These are phyloP conservation scores for Cyanocitta stelleri DNA, from an alignment of 2,113 vertebrate species.

Conservation along the genomic window DNA sequence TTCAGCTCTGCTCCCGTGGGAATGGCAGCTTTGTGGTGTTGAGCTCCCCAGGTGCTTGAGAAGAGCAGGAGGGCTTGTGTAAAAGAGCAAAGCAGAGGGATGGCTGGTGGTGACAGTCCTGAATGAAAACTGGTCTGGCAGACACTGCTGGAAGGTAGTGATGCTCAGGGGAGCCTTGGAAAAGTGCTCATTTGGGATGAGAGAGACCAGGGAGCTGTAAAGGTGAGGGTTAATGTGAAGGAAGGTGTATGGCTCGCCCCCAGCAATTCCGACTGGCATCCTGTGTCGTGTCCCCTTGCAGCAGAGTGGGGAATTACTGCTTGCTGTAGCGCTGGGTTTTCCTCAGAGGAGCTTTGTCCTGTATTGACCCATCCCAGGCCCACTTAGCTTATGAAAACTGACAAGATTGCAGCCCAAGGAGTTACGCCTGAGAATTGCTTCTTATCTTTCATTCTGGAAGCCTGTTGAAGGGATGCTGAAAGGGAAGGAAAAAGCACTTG, in stretches of 20 bases:
- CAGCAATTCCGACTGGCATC: background rate
- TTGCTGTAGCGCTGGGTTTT: background rate
- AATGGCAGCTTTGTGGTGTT: background rate
- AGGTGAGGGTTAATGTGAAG: background rate
- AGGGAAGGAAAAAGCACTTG: background rate
- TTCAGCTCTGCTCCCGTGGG: background rate
- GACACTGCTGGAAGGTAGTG: background rate
- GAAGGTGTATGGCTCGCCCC: background rate
- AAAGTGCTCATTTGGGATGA: background rate
- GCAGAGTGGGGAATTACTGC: background rate
- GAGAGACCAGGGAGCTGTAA: background rate
- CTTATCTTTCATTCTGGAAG: background rate
- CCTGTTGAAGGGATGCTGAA: background rate
- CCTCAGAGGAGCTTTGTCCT: background rate
- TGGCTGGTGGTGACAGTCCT: background rate
- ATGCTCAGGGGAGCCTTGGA: background rate
- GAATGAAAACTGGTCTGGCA: background rate
- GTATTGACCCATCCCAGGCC: background rate
- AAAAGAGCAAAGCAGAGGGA: background rate
- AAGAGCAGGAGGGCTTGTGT: background rate
- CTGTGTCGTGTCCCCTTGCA: background rate
- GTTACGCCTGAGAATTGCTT: background rate
- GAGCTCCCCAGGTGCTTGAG: background rate
- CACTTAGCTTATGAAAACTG: background rate
- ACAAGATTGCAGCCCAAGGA: slow-evolving; percentile 12